phyloP scores from a whole-genome alignment of 2,888 invertebrate genomes.

The Pachycephus smyrnensis region DNA sequence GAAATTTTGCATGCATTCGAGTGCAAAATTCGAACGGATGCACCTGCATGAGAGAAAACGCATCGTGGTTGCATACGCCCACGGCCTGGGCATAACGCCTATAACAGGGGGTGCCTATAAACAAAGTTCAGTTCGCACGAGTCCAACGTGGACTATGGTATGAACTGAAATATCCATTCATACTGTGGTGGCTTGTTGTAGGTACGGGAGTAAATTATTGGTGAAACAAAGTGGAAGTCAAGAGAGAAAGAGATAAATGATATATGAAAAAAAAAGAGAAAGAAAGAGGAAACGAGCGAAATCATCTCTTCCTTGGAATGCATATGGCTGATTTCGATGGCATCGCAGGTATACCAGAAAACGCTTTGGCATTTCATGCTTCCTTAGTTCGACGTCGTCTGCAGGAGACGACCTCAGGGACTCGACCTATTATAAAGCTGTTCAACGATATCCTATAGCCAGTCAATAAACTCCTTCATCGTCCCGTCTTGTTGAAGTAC shows the following conservation, averaged over 20 bases:
- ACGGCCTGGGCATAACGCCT: neutral
- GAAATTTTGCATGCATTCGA: neutral
- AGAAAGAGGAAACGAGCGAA: neutral
- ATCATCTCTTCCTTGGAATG: conserved; percentile 3
- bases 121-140: conserved; percentile 40
- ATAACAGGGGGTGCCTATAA: conserved; percentile 12
- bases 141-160: neutral
- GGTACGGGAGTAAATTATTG: neutral
- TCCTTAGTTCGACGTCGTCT: neutral
- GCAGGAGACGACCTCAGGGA: neutral
- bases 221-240: conserved; percentile 9
- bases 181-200: conserved; percentile 5
- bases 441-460: neutral
- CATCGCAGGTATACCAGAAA: conserved; percentile 2
- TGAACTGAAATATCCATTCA: conserved; percentile 21
- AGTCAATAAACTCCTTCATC: too few species aligned
- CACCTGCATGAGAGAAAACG: neutral
- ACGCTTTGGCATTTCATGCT: conserved; percentile 6
- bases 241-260: neutral
- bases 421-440: neutral
- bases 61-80: neutral
- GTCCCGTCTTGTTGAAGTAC: neutral
- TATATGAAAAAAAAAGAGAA: conserved; percentile 15
- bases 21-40: neutral
- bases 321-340: conserved; percentile 22